Percentiles rank a stretch among this genome's conserved stretches.
phyloP scores from a whole-genome alignment of 1,140 invertebrate genomes.

The Atta texana region DNA sequence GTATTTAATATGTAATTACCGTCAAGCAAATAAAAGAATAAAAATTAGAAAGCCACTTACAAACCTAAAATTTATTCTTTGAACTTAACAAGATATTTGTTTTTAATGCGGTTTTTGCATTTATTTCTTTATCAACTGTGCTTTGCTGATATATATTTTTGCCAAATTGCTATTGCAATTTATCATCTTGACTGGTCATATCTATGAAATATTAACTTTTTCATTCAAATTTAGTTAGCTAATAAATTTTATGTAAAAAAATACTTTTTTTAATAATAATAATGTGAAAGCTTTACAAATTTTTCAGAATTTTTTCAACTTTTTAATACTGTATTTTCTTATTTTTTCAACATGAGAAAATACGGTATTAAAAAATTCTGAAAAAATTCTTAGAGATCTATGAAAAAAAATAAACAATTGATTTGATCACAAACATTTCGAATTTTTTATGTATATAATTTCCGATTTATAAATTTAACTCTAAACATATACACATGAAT shows the following conservation, averaged over 20 bases:
- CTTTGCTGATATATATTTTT: constrained; percentile 65
- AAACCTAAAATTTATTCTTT: constrained; percentile 65
- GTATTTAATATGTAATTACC: neutral
- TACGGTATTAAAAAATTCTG: no score
- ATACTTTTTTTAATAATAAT: neutral
- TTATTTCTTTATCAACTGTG: constrained; percentile 55
- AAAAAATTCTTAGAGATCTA: no score
- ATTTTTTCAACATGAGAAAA: no score
- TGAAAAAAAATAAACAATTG: no score
- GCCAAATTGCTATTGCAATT: constrained; percentile 62
- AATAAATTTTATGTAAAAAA: neutral
- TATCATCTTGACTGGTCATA: constrained; percentile 38
- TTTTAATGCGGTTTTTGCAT: constrained; percentile 54
- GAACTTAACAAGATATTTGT: constrained; percentile 64
- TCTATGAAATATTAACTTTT: constrained; percentile 15
- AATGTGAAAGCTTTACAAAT: no score
- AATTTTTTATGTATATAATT: neutral
- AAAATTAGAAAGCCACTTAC: neutral
- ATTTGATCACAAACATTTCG: neutral
- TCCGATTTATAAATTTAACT: no score
- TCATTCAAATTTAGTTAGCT: neutral
- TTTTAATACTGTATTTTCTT: no score
- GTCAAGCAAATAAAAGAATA: constrained; percentile 2
- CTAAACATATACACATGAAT: no score
- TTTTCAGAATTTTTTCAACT: no score